These are phyloP conservation scores for Esox lucius DNA, from an alignment of 2,797 vertebrate species.

Conservation along the genomic window DNA sequence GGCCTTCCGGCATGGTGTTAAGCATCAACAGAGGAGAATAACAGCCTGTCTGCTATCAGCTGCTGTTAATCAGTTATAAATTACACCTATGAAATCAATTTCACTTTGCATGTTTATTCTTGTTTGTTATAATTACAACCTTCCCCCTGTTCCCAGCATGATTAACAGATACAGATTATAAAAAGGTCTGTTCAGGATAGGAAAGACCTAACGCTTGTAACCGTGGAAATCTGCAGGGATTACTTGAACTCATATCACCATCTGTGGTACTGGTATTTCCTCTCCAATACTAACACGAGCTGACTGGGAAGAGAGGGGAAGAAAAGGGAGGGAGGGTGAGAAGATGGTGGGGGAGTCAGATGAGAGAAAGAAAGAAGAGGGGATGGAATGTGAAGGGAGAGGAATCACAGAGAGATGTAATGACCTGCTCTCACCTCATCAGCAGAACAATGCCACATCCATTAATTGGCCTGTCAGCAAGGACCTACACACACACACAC, in stretches of 20 bases:
- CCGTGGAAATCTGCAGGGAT: conserved; percentile 71
- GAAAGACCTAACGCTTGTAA: conserved; percentile 71
- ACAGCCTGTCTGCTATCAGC: conserved; percentile 52
- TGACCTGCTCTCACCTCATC: conserved; percentile 63
- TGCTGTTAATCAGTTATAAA: conserved; percentile 65
- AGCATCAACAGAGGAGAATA: conserved; percentile 31
- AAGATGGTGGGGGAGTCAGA: neutral
- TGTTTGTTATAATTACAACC: conserved; percentile 79
- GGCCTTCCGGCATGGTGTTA: too few relatives aligned
- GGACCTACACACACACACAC: conserved; percentile 15
- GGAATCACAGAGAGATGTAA: conserved; percentile 58
- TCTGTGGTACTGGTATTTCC: conserved; percentile 64
- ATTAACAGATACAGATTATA: conserved; percentile 72
- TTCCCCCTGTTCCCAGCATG: conserved; percentile 66
- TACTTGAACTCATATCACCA: conserved; percentile 70
- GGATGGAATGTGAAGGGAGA: too few relatives aligned
- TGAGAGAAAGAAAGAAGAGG: conserved; percentile 18
- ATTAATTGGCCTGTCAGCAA: conserved; percentile 62
- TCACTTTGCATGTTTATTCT: conserved; percentile 79
- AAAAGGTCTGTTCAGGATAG: conserved; percentile 69
- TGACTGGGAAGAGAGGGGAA: conserved; percentile 38
- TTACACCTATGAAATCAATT: conserved; percentile 80
- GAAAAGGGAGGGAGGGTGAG: neutral
- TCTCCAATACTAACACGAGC: conserved; percentile 68
- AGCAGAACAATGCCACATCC: conserved; percentile 53